phyloP scores from a whole-genome alignment of 2,888 invertebrate species.

The Perizoma affinitatum region DNA sequence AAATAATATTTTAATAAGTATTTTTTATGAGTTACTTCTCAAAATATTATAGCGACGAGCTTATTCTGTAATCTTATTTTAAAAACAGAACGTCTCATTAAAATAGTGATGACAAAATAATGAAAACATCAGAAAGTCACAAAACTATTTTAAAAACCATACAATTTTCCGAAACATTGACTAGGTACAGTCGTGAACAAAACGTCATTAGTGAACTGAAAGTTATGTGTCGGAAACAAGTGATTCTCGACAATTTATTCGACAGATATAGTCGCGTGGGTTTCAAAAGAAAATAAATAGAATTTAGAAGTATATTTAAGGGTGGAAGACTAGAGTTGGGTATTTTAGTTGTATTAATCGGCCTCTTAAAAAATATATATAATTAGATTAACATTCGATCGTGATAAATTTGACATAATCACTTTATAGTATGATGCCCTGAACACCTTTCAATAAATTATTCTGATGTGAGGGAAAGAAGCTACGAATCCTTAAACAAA shows the following conservation, averaged over 20 bases:
- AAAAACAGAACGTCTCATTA: constrained; percentile 27
- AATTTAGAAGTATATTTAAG: constrained; percentile 17
- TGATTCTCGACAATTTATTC: constrained; percentile 68
- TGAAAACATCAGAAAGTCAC: constrained; percentile 36
- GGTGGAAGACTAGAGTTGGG: constrained; percentile 26
- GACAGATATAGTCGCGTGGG: constrained; percentile 63
- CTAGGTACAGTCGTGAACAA: constrained; percentile 61
- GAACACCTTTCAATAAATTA: too few relatives aligned
- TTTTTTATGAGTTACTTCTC: too few relatives aligned
- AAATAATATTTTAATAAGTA: too few relatives aligned
- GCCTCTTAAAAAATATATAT: too few relatives aligned
- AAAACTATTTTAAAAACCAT: constrained; percentile 40
- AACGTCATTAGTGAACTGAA: constrained; percentile 65
- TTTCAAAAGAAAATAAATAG: constrained; percentile 68
- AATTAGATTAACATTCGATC: too few relatives aligned
- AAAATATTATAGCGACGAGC: too few relatives aligned
- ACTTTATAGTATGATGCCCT: too few relatives aligned
- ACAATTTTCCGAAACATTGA: constrained; percentile 44
- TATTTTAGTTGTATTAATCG: background rate
- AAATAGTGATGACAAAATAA: constrained; percentile 35
- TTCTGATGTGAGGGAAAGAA: too few relatives aligned
- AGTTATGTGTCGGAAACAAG: constrained; percentile 71
- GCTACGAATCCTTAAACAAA: too few relatives aligned
- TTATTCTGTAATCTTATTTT: background rate
- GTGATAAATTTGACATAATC: too few relatives aligned